Conservation (phyloP, 35 echinoderm and acorn worm species). For the Amphiura filiformis region DNA sequence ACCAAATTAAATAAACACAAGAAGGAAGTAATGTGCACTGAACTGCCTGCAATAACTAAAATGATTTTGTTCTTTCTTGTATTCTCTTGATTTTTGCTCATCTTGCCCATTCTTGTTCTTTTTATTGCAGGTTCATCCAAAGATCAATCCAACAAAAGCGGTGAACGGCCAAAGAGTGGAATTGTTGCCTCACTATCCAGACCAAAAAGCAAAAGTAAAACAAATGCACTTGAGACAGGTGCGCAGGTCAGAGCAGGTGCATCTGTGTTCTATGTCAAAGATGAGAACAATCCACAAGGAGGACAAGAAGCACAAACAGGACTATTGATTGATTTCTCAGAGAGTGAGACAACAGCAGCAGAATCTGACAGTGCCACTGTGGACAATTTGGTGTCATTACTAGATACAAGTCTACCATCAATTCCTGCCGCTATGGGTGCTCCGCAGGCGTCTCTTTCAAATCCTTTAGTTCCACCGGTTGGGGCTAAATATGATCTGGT, state of each 20-base stretch:
- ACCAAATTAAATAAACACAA: too few species aligned
- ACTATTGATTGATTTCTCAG: conserved; percentile 31
- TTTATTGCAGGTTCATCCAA: too few species aligned
- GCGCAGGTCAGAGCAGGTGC: conserved; percentile 5
- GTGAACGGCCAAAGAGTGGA: neutral
- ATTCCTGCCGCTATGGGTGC: neutral
- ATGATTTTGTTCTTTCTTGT: too few species aligned
- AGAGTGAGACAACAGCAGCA: neutral
- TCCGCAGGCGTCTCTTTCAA: neutral
- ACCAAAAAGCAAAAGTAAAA: neutral
- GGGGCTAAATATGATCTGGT: conserved; percentile 16
- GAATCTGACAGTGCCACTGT: neutral
- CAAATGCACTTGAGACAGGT: neutral
- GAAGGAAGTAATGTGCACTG: too few species aligned
- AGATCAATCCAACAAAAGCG: neutral
- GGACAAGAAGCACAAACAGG: conserved; percentile 6
- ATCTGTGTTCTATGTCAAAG: conserved; percentile 45
- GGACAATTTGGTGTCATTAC: conserved; percentile 5
- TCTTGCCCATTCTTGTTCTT: too few species aligned
- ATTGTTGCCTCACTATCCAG: neutral
- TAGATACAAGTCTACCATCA: conserved; percentile 18
- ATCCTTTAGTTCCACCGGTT: neutral
- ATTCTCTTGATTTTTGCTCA: too few species aligned
- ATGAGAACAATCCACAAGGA: neutral
- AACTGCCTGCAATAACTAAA: too few species aligned